A percentile compares a stretch with the other conserved stretches of the same genome.
phyloP scores from a whole-genome alignment of 2,113 vertebrate species.

The Piprites chloris region DNA sequence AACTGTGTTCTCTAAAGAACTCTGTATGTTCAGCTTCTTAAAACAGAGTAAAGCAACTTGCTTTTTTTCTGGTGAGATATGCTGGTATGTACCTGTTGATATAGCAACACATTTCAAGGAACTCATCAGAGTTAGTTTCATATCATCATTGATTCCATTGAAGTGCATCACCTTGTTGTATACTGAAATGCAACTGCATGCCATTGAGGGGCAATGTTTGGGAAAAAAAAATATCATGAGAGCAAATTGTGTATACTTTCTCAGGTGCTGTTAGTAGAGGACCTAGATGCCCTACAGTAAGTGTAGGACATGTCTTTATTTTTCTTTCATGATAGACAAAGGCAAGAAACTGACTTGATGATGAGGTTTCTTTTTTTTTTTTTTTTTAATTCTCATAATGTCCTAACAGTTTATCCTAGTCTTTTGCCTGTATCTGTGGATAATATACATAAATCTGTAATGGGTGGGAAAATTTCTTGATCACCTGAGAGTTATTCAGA shows the following conservation, averaged over 20 bases:
- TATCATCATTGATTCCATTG: neutral
- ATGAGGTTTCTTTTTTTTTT: neutral
- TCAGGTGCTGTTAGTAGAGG: slow-evolving; percentile 11
- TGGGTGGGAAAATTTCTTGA: neutral
- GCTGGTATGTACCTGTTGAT: neutral
- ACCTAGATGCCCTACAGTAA: neutral
- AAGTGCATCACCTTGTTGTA: neutral
- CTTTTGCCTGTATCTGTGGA: neutral
- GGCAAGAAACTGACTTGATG: neutral
- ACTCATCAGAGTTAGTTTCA: neutral
- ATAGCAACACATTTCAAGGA: neutral
- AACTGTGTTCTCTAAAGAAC: neutral
- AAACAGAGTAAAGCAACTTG: neutral
- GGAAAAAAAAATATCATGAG: neutral
- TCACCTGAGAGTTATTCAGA: neutral
- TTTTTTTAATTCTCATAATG: neutral
- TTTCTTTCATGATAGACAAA: neutral
- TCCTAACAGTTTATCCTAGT: neutral
- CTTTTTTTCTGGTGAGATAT: neutral
- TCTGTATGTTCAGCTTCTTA: neutral
- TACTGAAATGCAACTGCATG: neutral
- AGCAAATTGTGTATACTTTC: neutral
- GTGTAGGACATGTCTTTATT: neutral
- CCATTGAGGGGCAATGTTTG: neutral
- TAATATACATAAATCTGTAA: neutral